These are phyloP conservation scores for Macquaria ambigua DNA, from an alignment of 2,113 vertebrate genomes.

Conservation along the genomic window DNA sequence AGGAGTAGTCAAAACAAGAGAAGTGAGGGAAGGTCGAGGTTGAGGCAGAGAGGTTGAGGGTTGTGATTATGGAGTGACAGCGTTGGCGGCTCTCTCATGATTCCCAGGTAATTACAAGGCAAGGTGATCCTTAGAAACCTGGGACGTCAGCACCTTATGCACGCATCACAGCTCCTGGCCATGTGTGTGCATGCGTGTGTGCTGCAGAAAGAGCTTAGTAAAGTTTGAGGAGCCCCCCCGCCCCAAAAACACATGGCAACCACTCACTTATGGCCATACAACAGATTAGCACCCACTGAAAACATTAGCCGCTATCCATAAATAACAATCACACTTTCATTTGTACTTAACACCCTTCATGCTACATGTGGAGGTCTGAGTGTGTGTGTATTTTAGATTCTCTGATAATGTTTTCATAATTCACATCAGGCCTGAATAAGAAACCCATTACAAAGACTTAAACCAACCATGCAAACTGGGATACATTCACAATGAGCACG, in stretches of 20 bases:
- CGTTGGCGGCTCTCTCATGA: constrained; percentile 87
- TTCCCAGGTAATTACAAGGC: constrained; percentile 91
- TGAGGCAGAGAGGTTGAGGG: constrained; percentile 68
- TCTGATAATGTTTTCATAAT: constrained; percentile 58
- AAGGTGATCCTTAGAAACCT: constrained; percentile 86
- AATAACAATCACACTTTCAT: constrained; percentile 71
- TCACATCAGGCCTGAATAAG: constrained; percentile 34
- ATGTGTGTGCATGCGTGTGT: constrained; percentile 9
- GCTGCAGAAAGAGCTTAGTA: constrained; percentile 29
- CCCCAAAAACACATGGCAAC: not conserved
- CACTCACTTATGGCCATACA: constrained; percentile 38
- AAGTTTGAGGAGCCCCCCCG: constrained; percentile 21
- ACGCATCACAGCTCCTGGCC: constrained; percentile 78
- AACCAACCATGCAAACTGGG: constrained; percentile 59
- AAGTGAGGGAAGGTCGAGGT: constrained; percentile 60
- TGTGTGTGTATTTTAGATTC: constrained; percentile 36
- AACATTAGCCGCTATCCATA: constrained; percentile 63
- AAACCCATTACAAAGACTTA: constrained; percentile 60
- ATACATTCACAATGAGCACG: constrained; percentile 47
- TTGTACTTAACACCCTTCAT: constrained; percentile 21
- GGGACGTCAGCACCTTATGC: constrained; percentile 83
- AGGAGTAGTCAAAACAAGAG: constrained; percentile 59
- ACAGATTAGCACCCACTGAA: constrained; percentile 67
- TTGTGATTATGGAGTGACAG: constrained; percentile 88
- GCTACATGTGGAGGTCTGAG: constrained; percentile 16